Conservation (phyloP, 2,113 vertebrate genomes). For the Psittacula cyanocephala region DNA sequence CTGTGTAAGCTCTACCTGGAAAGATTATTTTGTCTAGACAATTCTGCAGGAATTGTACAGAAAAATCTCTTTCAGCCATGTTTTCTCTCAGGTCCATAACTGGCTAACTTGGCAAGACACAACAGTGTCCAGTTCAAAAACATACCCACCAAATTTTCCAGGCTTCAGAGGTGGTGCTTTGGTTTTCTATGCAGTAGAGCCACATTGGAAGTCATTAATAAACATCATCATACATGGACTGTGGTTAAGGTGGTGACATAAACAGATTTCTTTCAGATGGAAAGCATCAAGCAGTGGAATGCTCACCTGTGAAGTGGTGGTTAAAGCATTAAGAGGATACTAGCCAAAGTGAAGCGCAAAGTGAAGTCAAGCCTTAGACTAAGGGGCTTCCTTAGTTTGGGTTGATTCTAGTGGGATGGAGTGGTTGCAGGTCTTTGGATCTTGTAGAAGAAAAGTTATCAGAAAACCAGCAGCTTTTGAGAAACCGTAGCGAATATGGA, state of each 20-base stretch:
- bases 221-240: background rate
- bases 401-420: background rate
- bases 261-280: background rate
- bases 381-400: background rate
- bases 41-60: background rate
- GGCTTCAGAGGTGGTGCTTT: background rate
- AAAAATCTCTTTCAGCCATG: background rate
- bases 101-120: background rate
- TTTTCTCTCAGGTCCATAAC: background rate
- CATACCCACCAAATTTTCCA: background rate
- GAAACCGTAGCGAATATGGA: background rate
- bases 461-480: background rate
- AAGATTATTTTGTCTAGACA: background rate
- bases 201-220: background rate
- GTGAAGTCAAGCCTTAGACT: background rate
- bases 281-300: background rate
- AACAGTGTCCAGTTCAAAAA: background rate
- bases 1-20: background rate
- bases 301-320: background rate
- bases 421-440: background rate
- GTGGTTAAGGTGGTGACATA: background rate
- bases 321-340: background rate
- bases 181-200: background rate
- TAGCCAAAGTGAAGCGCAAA: background rate
- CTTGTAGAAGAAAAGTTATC: background rate